phyloP scores from a whole-genome alignment of 2,113 vertebrate genomes.

The Coregonus clupeaformis region DNA sequence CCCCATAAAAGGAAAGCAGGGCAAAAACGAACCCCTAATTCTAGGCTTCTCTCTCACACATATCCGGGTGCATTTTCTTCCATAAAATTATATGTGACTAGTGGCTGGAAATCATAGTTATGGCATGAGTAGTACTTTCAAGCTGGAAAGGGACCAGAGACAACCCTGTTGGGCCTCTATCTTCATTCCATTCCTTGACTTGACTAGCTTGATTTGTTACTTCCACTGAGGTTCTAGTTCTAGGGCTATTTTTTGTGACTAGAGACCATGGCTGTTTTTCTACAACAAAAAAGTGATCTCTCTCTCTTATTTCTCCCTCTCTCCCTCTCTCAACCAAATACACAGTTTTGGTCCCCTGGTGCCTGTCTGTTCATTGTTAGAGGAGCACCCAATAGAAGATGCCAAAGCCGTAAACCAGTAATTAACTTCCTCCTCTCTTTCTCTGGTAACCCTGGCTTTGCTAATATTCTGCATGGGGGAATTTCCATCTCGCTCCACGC shows the following conservation, averaged over 20 bases:
- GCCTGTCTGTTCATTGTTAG: not conserved
- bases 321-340: not conserved
- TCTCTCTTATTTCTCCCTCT: not conserved
- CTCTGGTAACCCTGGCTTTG: not conserved
- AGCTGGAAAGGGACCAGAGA: not conserved
- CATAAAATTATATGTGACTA: conserved; percentile 38
- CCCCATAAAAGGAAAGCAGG: not conserved
- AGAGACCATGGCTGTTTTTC: not conserved
- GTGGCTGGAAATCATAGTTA: conserved; percentile 6
- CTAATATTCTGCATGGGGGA: conserved; percentile 19
- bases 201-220: not conserved
- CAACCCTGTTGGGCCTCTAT: not conserved
- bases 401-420: not conserved
- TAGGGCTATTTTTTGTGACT: not conserved
- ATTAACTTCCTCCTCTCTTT: not conserved
- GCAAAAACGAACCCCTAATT: conserved; percentile 27
- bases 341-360: not conserved
- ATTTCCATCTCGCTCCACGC: not conserved
- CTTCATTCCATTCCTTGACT: not conserved
- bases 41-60: not conserved
- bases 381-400: too few relatives aligned
- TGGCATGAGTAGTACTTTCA: not conserved
- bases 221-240: not conserved
- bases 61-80: conserved; percentile 29
- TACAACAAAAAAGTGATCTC: not conserved